Evolutionary conservation across 1,140 invertebrate species (phyloP), one percentile per base, ranked within the genome.

Genomic region (Antheraea mylitta): DNA sequence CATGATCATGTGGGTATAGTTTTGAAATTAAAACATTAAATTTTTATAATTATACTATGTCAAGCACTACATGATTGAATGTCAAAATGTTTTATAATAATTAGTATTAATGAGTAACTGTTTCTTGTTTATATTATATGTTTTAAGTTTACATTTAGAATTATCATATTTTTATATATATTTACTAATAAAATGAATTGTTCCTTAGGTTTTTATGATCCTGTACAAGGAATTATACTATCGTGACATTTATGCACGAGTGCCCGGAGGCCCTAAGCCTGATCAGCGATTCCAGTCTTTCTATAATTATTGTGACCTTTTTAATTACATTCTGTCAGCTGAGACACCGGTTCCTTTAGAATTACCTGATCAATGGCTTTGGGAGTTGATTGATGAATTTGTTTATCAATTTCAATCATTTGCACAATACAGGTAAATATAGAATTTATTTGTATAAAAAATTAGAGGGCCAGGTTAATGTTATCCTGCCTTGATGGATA

Each of bases 341-440:
- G 95, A 97, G 65, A 95, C 96, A 48, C 99, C 99, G 0, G 97
- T 99, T 0, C 94, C 95, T 45, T 89, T 99, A 18, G 98, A 99
- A 87, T 89, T 99, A 60, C 99, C 99, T 7, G 99, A 99, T 91
- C 97, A 99, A 81, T 99, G 99, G 99, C 92, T 99, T 6, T 99
- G 99, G 99, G 99, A 99, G 87, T 96, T 99, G 18, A 98, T 99
- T 83, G 99, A 99, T 93, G 99, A 99, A 88, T 97, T 98, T 93
- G 96, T 97, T 9, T 98, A 98, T 78, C 96, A 99, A 93, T 99
- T 99, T 90, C 98, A 99, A 92, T 98, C 99, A 88, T 99, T 99
- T 92, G 96, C 97, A 37, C 98, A 99, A 85, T 99, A 98, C 86
- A 93, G 94, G 94, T 94, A 78, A 70, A 42, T 66, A 64, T 59